Evolutionary conservation across 1,140 invertebrate species (phyloP), one percentile per base, ranked within the genome.

Genomic region (Schlechtendalia chinensis): DNA sequence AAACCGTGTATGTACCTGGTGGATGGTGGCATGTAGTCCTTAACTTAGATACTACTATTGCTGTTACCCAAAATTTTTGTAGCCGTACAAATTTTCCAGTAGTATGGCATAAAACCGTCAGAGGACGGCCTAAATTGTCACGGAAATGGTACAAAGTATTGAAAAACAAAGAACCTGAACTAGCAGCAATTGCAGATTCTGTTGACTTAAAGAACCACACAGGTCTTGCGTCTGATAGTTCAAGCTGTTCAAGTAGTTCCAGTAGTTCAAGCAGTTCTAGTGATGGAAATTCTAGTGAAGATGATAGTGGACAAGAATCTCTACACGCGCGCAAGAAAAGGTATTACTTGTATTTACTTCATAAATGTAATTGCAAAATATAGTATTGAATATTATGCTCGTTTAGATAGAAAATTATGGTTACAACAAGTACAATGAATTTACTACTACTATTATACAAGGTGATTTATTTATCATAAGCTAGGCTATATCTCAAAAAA

Each of bases 11-110:
- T 89, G 96, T 99, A 61, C 98, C 98, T 29, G 96, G 94, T 29
- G 96, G 96, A 5, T 97, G 94, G 94, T 99, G 98, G 98, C 98
- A 99, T 87, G 97, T 99, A 54, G 98, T 99, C 22, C 87, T 99
- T 11, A 99, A 99, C 88, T 87, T 99, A 71, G 96, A 98, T 83
- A 91, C 94, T 81, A 99, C 97, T 1, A 92, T 99, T 74, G 98
- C 98, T 54, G 94, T 99, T 0, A 99, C 98, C 0, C 97, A 99
- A 86, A 99, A 99, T 86, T 99, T 98, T 86, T 96, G 94, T 86
- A 98, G 96, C 82, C 89, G 91, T 69, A 96, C 94, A 1, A 99
- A 99, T 88, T 98, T 99, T 86, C 95, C 96, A 11, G 90, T 98
- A 45, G 96, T 98, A 0, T 99, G 97, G 97, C 96, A 98, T 85